Percentiles rank a stretch among this genome's conserved stretches.
Evolutionary conservation across 2,888 invertebrate species (phyloP).

Genomic region (Lamproptera curius): DNA sequence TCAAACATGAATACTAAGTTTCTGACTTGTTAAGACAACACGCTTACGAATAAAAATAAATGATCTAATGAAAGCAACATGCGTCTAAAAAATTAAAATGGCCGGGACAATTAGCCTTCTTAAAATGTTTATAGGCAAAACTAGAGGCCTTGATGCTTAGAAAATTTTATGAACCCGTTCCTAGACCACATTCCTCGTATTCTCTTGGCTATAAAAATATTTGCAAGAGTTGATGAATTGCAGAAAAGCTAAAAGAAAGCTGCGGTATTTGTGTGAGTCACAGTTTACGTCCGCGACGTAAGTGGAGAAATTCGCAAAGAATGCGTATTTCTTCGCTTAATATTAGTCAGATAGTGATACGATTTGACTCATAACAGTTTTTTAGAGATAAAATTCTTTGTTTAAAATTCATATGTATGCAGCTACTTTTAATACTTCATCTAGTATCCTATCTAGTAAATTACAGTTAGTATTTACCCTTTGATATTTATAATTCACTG

Average conservation of each 20-base stretch:
- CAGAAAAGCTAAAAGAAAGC: constrained; percentile 39
- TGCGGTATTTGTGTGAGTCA: constrained; percentile 38
- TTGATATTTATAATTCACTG: too few species aligned
- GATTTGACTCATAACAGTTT: constrained; percentile 9
- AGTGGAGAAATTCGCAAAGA: constrained; percentile 31
- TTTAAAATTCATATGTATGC: neutral
- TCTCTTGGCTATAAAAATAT: constrained; percentile 14
- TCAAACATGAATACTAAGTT: too few species aligned
- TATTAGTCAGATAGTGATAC: constrained; percentile 20
- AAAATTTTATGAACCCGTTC: constrained; percentile 1
- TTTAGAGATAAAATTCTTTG: neutral
- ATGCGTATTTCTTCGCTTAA: constrained; percentile 42
- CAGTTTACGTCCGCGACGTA: constrained; percentile 24
- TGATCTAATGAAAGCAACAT: too few species aligned
- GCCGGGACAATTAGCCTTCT: neutral
- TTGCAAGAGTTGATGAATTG: constrained; percentile 24
- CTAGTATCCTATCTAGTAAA: too few species aligned
- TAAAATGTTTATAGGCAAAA: neutral
- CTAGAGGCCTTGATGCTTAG: neutral
- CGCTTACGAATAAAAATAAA: too few species aligned
- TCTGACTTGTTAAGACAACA: too few species aligned
- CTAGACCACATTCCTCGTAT: neutral
- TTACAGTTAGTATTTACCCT: too few species aligned
- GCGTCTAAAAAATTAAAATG: neutral
- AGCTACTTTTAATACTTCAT: too few species aligned